phyloP scores from a whole-genome alignment of 2,113 vertebrate genomes.

The Chitala chitala region DNA sequence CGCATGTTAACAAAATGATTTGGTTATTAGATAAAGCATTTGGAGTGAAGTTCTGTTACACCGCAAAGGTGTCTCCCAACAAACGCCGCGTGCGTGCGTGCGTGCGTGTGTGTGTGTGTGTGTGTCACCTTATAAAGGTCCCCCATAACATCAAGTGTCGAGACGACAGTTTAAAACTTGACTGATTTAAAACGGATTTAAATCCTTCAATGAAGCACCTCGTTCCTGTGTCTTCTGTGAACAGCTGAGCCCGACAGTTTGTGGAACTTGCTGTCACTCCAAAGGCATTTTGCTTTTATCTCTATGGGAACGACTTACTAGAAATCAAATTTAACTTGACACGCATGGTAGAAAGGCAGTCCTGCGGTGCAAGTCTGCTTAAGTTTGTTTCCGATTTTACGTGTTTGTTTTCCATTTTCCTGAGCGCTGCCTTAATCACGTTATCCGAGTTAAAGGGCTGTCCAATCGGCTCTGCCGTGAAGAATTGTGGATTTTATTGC shows the following conservation, averaged over 20 bases:
- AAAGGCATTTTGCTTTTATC: conserved; percentile 55
- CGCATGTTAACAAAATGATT: neutral
- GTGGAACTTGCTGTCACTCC: conserved; percentile 48
- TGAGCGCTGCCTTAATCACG: neutral
- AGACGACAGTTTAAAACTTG: neutral
- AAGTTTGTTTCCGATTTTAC: neutral
- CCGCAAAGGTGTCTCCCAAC: too few species aligned
- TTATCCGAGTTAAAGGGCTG: too few species aligned
- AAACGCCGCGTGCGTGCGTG: too few species aligned
- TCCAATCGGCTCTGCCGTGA: neutral
- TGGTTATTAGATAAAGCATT: neutral
- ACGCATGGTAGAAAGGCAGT: conserved; percentile 4
- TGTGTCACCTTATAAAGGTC: too few species aligned
- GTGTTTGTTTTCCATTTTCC: neutral
- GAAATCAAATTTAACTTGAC: conserved; percentile 32
- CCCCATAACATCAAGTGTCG: too few species aligned
- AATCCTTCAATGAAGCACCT: neutral
- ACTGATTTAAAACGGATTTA: neutral
- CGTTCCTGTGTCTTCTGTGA: conserved; percentile 20
- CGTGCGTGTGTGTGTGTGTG: too few species aligned
- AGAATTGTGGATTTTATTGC: neutral
- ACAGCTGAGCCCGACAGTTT: conserved; percentile 56
- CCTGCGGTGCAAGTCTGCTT: neutral
- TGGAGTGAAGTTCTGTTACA: neutral
- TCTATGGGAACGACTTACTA: conserved; percentile 23